These are phyloP conservation scores for Lithophane ornitopus DNA, from an alignment of 2,888 invertebrate genomes.

Conservation along the genomic window DNA sequence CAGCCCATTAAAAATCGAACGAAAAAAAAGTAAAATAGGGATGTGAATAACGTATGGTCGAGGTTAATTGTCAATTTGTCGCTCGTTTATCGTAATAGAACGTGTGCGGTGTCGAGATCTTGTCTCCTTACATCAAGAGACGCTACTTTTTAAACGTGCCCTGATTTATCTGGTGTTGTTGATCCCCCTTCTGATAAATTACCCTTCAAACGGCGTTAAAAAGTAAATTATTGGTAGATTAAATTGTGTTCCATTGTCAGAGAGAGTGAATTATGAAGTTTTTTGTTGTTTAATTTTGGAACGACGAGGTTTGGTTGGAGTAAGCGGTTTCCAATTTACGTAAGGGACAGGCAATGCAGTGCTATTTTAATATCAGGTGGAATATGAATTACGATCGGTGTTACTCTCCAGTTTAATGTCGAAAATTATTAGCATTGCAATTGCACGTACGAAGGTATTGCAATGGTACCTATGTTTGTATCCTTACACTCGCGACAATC, in stretches of 20 bases:
- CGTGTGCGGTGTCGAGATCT: conserved; percentile 75
- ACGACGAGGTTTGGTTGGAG: conserved; percentile 4
- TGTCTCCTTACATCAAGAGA: conserved; percentile 82
- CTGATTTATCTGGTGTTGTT: conserved; percentile 79
- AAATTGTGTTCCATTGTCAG: conserved; percentile 58
- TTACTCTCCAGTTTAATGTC: neutral
- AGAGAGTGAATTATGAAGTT: conserved; percentile 41
- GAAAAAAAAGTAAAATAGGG: conserved; percentile 48
- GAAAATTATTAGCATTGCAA: neutral
- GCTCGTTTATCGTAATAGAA: conserved; percentile 69
- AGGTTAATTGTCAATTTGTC: conserved; percentile 86
- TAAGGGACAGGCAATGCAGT: neutral
- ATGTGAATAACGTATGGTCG: conserved; percentile 73
- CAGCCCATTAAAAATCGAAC: conserved; percentile 49
- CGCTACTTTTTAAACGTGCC: conserved; percentile 76
- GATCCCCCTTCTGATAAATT: conserved; percentile 77
- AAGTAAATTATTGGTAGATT: conserved; percentile 63
- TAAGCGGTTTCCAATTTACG: conserved; percentile 8
- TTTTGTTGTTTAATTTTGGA: conserved; percentile 57
- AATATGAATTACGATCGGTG: neutral
- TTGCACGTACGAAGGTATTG: too few species aligned
- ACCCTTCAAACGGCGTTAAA: conserved; percentile 66
- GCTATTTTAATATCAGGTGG: neutral
- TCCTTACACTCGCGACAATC: neutral
- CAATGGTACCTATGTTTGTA: neutral